Evolutionary conservation across 92 coral and sea anemone species (phyloP).

Genomic region (Zoanthus gigantus): DNA sequence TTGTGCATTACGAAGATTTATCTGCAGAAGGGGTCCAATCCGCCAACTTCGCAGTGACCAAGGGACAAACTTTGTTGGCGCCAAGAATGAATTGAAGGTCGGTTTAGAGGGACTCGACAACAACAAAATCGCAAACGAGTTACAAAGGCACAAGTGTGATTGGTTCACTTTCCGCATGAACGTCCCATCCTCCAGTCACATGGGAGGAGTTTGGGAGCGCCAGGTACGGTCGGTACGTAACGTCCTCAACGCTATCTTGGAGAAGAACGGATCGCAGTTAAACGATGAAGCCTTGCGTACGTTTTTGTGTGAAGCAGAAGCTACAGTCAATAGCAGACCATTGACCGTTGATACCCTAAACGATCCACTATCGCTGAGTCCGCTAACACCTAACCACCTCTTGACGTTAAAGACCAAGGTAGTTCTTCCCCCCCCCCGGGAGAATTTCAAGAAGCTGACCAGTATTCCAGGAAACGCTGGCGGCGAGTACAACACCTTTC

Average conservation of each 20-base stretch:
- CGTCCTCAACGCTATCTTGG: conserved; percentile 38
- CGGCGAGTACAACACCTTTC: conserved; percentile 7
- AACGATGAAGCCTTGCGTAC: conserved; percentile 41
- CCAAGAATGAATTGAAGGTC: conserved; percentile 16
- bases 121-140: conserved; percentile 5
- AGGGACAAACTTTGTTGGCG: conserved; percentile 39
- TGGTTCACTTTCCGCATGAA: conserved; percentile 22
- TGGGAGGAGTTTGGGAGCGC: conserved; percentile 43
- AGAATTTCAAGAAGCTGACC: conserved; percentile 32
- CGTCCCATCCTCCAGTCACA: conserved; percentile 25
- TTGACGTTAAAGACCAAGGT: conserved; percentile 47
- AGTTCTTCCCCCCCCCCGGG: conserved; percentile 42
- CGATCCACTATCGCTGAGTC: conserved; percentile 37
- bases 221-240: conserved; percentile 36
- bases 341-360: conserved; percentile 26
- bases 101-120: background rate
- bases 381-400: conserved; percentile 49
- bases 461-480: conserved; percentile 37
- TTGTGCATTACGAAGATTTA: conserved; percentile 25
- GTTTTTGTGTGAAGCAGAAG: conserved; percentile 49
- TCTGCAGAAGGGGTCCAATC: conserved; percentile 27
- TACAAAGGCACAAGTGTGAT: conserved; percentile 15
- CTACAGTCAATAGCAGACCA: conserved; percentile 44
- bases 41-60: conserved; percentile 46
- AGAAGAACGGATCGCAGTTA: conserved; percentile 17